Conservation (phyloP, 1,140 invertebrate genomes). For the Potamilus streckersoni region DNA sequence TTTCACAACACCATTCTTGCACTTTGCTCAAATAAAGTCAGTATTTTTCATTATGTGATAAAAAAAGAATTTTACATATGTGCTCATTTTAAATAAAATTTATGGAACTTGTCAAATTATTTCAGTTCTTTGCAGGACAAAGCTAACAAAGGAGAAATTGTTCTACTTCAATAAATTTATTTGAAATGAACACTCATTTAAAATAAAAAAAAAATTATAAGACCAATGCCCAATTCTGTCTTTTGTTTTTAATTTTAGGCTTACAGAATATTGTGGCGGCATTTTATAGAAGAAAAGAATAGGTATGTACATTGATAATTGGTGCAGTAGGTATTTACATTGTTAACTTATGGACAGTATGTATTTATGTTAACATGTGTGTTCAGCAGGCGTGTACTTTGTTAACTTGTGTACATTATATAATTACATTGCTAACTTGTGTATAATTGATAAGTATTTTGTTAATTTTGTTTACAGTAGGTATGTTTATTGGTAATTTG, state of each 20-base stretch:
- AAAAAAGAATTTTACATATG: no score
- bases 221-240: neutral
- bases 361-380: neutral
- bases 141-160: no score
- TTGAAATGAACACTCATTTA: no score
- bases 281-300: constrained; percentile 57
- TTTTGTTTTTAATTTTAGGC: constrained; percentile 42
- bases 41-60: no score
- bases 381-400: neutral
- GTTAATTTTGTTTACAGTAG: neutral
- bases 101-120: no score
- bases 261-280: constrained; percentile 51
- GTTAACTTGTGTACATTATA: neutral
- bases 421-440: neutral
- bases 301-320: constrained; percentile 36
- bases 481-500: neutral
- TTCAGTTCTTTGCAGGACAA: no score
- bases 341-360: neutral
- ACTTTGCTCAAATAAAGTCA: no score
- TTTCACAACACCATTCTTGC: no score
- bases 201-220: no score
- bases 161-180: no score
- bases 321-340: neutral
- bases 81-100: no score
- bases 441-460: neutral